Base-by-base conservation (phyloP, 2,113 vertebrate species). In the Daboia siamensis region DNA sequence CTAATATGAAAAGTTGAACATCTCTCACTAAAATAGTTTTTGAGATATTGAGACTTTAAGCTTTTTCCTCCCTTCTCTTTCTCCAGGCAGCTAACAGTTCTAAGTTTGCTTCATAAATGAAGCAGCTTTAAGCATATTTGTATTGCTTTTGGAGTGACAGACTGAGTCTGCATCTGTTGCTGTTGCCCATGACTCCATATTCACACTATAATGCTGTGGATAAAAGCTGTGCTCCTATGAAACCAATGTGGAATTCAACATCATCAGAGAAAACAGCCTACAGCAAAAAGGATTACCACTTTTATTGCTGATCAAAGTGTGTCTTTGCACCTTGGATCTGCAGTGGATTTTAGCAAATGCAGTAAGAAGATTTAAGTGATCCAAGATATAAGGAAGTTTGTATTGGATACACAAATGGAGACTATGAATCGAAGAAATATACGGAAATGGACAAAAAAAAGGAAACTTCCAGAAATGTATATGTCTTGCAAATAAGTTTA, bases 71-170 rank as follows among this genome's bases (percentile, higher is more conserved):
- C 44, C 39, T 44, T 46, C 23, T 48, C 54, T 55, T 86, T 57
- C 56, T 86, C 90, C 94, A 98, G 97, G 97, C 94, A 97, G 97
- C 97, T 98, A 97, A 98, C 98, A 98, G 97, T 98, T 96, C 97
- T 96, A 97, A 97, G 97, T 98, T 98, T 92, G 97, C 97, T 98
- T 98, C 97, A 97, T 97, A 97, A 97, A 97, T 98, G 97, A 97
- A 98, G 98, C 96, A 97, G 97, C 96, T 97, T 97, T 97, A 98
- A 98, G 96, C 96, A 96, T 97, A 97, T 97, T 97, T 90, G 29
- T 98, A 97, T 97, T 98, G 97, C 97, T 98, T 98, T 97, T 97
- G 97, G 96, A 98, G 97, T 97, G 97, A 98, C 97, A 98, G 97
- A 97, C 97, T 95, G 94, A 97, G 95, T 97, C 97, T 97, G 97